Evolutionary conservation across 2,888 invertebrate genomes (phyloP).

Genomic region (Cremastinae sp.): DNA sequence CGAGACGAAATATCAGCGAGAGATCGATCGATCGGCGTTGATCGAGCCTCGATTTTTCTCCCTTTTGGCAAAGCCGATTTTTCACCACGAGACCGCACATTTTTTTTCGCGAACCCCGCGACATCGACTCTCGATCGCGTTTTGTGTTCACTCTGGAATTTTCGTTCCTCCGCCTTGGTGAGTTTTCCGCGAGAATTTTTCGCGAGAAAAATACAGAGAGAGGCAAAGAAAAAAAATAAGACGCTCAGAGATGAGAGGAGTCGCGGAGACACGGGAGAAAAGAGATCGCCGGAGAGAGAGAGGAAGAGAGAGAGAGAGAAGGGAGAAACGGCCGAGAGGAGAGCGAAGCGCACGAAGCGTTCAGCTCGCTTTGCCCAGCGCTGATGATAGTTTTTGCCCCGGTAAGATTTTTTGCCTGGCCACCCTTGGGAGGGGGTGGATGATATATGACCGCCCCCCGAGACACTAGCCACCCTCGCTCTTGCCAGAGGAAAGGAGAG

Average conservation of each 20-base stretch:
- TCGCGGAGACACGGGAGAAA: slow-evolving; percentile 63
- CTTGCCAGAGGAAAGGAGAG: slow-evolving; percentile 51
- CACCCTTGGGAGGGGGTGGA: slow-evolving; percentile 74
- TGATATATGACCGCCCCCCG: slow-evolving; percentile 79
- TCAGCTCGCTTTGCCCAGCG: slow-evolving; percentile 78
- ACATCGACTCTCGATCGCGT: background rate
- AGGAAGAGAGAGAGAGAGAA: slow-evolving; percentile 58
- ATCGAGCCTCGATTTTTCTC: slow-evolving; percentile 5
- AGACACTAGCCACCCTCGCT: slow-evolving; percentile 72
- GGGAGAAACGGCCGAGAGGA: slow-evolving; percentile 53
- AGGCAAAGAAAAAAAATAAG: slow-evolving; percentile 53
- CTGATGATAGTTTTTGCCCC: slow-evolving; percentile 79
- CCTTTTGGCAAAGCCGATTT: no score
- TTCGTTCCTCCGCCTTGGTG: slow-evolving; percentile 5
- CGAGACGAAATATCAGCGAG: slow-evolving; percentile 43
- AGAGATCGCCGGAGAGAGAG: slow-evolving; percentile 58
- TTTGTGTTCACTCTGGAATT: slow-evolving; percentile 16
- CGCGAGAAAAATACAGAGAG: slow-evolving; percentile 49
- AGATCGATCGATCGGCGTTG: slow-evolving; percentile 40
- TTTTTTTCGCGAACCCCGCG: no score
- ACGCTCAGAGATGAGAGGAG: slow-evolving; percentile 41
- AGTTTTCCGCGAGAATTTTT: slow-evolving; percentile 28
- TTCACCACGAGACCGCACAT: no score
- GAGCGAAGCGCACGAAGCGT: slow-evolving; percentile 70
- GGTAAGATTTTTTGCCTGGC: slow-evolving; percentile 76